Conservation (phyloP, 2,797 vertebrate species). For the Moxostoma hubbsi region DNA sequence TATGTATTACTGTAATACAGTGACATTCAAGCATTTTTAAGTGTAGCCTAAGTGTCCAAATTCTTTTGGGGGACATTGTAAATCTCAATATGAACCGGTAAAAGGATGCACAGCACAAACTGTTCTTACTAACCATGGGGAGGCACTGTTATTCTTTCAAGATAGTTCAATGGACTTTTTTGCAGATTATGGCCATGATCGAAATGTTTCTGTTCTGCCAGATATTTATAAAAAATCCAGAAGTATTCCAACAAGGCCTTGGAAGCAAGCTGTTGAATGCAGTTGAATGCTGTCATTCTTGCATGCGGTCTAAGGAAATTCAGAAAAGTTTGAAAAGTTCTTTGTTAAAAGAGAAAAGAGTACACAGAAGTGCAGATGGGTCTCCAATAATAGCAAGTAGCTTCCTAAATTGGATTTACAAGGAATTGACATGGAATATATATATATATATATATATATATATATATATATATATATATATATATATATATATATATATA, state of each 20-base stretch:
- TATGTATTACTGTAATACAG: too few species aligned
- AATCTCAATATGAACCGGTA: too few species aligned
- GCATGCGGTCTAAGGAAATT: neutral
- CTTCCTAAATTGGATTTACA: neutral
- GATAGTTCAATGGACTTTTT: too few species aligned
- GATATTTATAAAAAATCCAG: too few species aligned
- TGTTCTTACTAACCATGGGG: neutral
- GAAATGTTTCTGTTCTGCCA: too few species aligned
- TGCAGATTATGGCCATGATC: too few species aligned
- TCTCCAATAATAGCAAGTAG: neutral
- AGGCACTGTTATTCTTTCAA: conserved; percentile 15
- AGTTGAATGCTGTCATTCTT: neutral
- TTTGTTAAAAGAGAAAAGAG: neutral
- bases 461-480: neutral
- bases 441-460: neutral
- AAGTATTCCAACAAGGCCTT: too few species aligned
- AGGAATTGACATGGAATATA: too few species aligned
- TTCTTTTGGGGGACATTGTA: too few species aligned
- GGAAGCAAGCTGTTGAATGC: neutral
- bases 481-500: too few species aligned
- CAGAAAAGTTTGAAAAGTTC: neutral
- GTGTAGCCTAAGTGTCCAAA: too few species aligned
- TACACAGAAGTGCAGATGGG: neutral
- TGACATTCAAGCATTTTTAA: too few species aligned
- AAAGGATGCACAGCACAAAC: neutral